Percentiles rank a stretch among this genome's conserved stretches.
Evolutionary conservation across 1,140 invertebrate species (phyloP).

Genomic region (Argopecten irradians): DNA sequence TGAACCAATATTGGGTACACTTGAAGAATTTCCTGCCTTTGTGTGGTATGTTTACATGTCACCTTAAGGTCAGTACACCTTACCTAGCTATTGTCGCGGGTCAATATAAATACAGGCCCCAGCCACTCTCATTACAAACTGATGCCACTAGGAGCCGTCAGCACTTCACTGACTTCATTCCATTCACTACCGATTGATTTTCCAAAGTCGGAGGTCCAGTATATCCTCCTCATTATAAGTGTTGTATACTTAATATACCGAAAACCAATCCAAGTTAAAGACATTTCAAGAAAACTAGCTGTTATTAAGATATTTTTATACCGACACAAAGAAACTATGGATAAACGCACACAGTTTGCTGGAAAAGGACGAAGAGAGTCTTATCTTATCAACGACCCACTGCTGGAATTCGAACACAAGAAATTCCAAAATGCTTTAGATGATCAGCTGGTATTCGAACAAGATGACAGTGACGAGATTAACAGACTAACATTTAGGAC

Average conservation of each 20-base stretch:
- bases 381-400: neutral
- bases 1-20: conserved; percentile 21
- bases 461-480: neutral
- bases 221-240: neutral
- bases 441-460: neutral
- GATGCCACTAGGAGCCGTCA: neutral
- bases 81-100: neutral
- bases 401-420: conserved; percentile 4
- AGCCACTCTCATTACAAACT: neutral
- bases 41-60: neutral
- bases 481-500: neutral
- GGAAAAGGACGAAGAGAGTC: neutral
- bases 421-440: conserved; percentile 8
- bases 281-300: neutral
- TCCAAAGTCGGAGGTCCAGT: neutral
- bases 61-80: neutral
- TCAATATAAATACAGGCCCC: conserved; percentile 5
- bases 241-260: neutral
- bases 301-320: neutral
- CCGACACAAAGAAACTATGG: neutral
- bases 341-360: neutral
- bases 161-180: neutral
- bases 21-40: conserved; percentile 22
- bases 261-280: neutral
- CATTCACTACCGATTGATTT: neutral